Evolutionary conservation across 1,140 invertebrate species (phyloP), one percentile per base, ranked within the genome.

Genomic region (Drosophila setifemur): DNA sequence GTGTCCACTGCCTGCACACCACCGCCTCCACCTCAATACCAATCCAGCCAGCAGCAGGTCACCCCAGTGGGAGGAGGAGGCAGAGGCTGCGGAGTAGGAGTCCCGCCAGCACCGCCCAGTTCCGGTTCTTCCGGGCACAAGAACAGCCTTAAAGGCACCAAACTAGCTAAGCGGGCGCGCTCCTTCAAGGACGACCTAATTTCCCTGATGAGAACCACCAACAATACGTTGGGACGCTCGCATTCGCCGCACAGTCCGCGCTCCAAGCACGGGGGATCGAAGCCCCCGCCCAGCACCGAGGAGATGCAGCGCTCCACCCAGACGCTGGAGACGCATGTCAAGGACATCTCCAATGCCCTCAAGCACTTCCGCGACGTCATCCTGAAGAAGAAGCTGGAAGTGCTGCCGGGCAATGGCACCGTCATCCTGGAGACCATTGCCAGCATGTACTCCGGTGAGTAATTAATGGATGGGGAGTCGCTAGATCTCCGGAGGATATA

Each of bases 131-230:
- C 89, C 42, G 89, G 89, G 1, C 94, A 94, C 83, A 94, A 94
- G 77, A 92, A 93, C 43, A 94, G 93, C 43, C 90, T 94, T 86
- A 94, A 94, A 73, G 94, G 94, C 71, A 95, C 95, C 52, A 96
- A 96, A 90, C 92, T 97, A 90, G 96, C 96, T 29, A 92, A 95
- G 54, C 93, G 96, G 50, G 96, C 96, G 35, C 93, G 96, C 66
- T 97, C 96, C 67, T 97, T 97, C 91, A 97, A 97, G 91, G 96
- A 97, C 92, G 96, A 97, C 91, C 94, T 97, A 91, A 93, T 97
- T 79, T 96, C 95, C 50, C 95, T 96, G 90, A 97, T 97, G 94
- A 93, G 96, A 63, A 89, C 89, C 35, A 90, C 85, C n/a, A 90
- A 90, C 58, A 90, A 89, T 18, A 90, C 90, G 2, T 43, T 90